Evolutionary conservation across 2,113 vertebrate species (phyloP).

Genomic region (Paramormyrops kingsleyae): DNA sequence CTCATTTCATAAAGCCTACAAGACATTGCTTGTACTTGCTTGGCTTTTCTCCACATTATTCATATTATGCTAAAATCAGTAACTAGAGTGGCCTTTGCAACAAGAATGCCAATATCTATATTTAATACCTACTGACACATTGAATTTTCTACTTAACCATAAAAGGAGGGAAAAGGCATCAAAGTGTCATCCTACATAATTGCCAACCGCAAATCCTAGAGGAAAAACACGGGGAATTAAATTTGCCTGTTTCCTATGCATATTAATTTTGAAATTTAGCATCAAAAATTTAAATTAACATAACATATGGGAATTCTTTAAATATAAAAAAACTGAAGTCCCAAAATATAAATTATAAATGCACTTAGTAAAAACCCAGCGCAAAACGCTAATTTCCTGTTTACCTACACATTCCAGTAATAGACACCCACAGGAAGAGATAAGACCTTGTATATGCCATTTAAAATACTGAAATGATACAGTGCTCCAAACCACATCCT

Average conservation of each 20-base stretch:
- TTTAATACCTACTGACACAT: neutral
- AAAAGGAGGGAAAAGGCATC: neutral
- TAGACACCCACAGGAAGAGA: slow-evolving; percentile 4
- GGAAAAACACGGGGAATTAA: neutral
- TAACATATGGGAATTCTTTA: neutral
- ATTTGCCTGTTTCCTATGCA: neutral
- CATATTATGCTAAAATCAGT: neutral
- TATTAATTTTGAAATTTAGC: neutral
- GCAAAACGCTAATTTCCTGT: neutral
- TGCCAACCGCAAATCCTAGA: neutral
- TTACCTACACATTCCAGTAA: slow-evolving; percentile 17
- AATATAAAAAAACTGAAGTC: neutral
- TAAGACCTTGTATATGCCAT: slow-evolving; percentile 1
- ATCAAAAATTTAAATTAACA: neutral
- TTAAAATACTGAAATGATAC: slow-evolving; percentile 12
- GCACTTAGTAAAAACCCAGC: neutral
- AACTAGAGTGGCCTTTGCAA: neutral
- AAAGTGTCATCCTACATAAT: neutral
- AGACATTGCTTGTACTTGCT: neutral
- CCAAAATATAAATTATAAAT: neutral
- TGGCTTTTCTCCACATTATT: neutral
- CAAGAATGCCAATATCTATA: neutral
- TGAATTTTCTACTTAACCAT: neutral
- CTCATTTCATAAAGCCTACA: neutral
- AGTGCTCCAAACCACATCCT: slow-evolving; percentile 7